These are phyloP conservation scores for Ellobium chinense DNA, from an alignment of 2,888 invertebrate species.

Conservation along the genomic window DNA sequence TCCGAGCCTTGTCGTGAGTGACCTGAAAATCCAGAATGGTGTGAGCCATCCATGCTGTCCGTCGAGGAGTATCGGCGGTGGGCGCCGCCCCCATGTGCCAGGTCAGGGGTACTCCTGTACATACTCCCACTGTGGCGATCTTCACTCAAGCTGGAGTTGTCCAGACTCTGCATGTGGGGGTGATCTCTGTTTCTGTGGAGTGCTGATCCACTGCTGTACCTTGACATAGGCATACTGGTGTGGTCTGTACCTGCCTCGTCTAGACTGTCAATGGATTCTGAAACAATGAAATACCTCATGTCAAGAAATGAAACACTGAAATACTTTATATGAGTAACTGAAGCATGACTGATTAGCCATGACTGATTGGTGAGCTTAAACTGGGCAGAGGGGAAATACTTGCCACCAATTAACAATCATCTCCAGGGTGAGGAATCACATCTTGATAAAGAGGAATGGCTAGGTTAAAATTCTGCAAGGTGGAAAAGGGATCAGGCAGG, in stretches of 20 bases:
- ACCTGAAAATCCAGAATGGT: conserved; percentile 49
- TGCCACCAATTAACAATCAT: too few species aligned
- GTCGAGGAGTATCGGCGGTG: conserved; percentile 68
- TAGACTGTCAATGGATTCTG: conserved; percentile 62
- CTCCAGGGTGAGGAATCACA: too few species aligned
- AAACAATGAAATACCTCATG: not conserved
- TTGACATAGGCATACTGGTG: conserved; percentile 63
- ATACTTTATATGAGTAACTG: too few species aligned
- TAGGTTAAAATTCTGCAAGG: too few species aligned
- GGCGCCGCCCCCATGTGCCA: conserved; percentile 52
- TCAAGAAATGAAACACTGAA: too few species aligned
- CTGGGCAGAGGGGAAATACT: too few species aligned
- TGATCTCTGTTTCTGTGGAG: conserved; percentile 39
- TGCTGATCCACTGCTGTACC: conserved; percentile 62
- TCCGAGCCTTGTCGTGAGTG: conserved; percentile 73
- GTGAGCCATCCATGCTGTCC: conserved; percentile 69
- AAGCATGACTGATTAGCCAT: too few species aligned
- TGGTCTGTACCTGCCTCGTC: conserved; percentile 59
- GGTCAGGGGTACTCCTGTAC: conserved; percentile 67
- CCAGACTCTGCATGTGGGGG: not conserved
- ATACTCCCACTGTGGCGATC: conserved; percentile 53
- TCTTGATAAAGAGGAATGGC: too few species aligned
- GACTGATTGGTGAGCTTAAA: too few species aligned
- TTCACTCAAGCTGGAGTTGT: conserved; percentile 33
- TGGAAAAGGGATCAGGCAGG: too few species aligned